phyloP scores from a whole-genome alignment of 1,140 invertebrate genomes.

The Drosophila ficusphila region DNA sequence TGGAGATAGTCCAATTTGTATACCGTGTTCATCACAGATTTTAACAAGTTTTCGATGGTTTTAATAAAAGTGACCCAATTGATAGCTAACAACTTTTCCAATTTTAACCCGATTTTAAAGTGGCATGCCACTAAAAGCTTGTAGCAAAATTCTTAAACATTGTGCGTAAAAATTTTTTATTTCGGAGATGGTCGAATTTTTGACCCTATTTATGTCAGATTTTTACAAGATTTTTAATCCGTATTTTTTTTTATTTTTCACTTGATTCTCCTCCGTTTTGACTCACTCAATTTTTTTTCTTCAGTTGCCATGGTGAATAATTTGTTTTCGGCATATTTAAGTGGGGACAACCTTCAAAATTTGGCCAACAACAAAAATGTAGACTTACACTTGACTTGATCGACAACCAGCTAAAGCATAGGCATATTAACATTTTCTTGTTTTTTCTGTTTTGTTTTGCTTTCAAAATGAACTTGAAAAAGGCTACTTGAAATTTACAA shows the following conservation, averaged over 20 bases:
- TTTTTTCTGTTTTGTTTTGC: slow-evolving; percentile 25
- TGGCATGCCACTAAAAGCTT: too few species aligned
- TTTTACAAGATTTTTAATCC: background rate
- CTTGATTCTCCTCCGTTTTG: slow-evolving; percentile 25
- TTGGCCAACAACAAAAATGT: slow-evolving; percentile 36
- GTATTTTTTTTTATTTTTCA: too few species aligned
- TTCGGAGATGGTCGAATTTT: too few species aligned
- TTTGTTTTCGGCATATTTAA: slow-evolving; percentile 24
- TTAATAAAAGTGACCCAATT: too few species aligned
- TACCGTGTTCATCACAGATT: background rate
- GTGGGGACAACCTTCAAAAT: slow-evolving; percentile 55
- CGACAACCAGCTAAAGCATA: slow-evolving; percentile 19
- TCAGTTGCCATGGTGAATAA: slow-evolving; percentile 49
- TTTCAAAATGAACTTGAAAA: slow-evolving; percentile 22
- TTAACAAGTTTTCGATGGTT: too few species aligned
- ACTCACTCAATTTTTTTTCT: slow-evolving; percentile 56
- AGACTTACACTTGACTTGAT: slow-evolving; percentile 59
- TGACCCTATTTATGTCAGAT: too few species aligned
- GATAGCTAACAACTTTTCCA: too few species aligned
- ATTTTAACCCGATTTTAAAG: too few species aligned
- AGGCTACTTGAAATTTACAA: slow-evolving; percentile 3
- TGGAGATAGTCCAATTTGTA: too few species aligned
- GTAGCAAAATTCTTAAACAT: too few species aligned
- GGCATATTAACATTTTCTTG: slow-evolving; percentile 37
- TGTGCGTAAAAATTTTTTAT: too few species aligned